Conservation (phyloP, 1,140 invertebrate species). For the Alviniconcha marisindica region DNA sequence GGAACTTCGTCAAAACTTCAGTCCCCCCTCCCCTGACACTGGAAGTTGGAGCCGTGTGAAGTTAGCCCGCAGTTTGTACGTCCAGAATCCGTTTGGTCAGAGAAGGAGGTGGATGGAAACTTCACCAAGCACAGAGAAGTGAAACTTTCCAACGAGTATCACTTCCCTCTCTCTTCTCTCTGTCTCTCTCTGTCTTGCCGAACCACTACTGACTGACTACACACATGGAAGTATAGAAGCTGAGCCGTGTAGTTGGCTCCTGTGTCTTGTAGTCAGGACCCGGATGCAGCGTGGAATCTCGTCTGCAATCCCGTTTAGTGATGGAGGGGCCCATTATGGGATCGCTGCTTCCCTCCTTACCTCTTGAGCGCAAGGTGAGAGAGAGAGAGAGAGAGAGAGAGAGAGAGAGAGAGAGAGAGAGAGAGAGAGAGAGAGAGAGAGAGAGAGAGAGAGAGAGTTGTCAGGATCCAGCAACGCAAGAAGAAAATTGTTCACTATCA, state of each 20-base stretch:
- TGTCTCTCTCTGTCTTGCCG: neutral
- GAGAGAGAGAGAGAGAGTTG: no score
- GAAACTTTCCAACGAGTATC: neutral
- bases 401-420: no score
- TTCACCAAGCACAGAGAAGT: no score
- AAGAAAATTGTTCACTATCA: no score
- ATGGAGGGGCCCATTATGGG: slow-evolving; percentile 30
- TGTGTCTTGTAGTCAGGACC: neutral
- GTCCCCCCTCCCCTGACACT: neutral
- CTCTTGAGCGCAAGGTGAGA: no score
- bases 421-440: no score
- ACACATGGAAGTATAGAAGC: neutral
- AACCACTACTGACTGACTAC: neutral
- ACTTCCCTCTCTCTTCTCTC: neutral
- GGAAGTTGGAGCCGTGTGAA: neutral
- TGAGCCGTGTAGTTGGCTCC: neutral
- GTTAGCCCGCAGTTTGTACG: no score
- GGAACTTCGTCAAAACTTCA: neutral
- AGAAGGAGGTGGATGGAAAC: neutral
- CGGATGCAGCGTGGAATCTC: slow-evolving; percentile 37
- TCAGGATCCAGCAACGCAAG: no score
- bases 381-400: no score
- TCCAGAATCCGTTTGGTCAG: neutral
- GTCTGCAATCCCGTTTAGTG: slow-evolving; percentile 33
- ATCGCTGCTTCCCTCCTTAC: neutral